phyloP scores from a whole-genome alignment of 2,797 vertebrate species.

The Loriculus beryllinus region DNA sequence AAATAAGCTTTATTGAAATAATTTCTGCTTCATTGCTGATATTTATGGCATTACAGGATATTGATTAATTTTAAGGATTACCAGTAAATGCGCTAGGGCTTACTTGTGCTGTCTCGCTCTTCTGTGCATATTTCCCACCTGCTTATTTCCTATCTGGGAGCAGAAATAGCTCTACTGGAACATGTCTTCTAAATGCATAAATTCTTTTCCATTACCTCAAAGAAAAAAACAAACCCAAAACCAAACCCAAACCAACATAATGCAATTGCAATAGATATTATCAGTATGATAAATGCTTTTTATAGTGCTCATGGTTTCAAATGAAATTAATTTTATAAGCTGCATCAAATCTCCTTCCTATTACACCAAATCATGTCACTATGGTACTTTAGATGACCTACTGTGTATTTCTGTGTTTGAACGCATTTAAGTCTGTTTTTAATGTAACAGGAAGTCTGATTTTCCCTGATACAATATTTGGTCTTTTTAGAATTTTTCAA shows the following conservation, averaged over 20 bases:
- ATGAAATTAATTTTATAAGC: conserved; percentile 32
- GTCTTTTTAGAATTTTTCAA: neutral
- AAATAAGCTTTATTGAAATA: neutral
- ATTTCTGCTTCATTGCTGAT: neutral
- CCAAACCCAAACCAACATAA: neutral
- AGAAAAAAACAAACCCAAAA: neutral
- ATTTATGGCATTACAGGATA: neutral
- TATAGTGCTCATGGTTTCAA: neutral
- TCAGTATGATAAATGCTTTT: conserved; percentile 18
- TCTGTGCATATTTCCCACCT: neutral
- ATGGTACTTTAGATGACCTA: neutral
- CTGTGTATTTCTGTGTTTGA: neutral
- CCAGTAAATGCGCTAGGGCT: neutral
- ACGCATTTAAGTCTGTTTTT: neutral
- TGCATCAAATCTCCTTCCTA: conserved; percentile 23
- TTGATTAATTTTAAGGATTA: neutral
- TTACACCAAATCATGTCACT: conserved; percentile 8
- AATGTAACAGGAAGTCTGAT: neutral
- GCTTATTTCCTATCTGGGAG: neutral
- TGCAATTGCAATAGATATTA: neutral
- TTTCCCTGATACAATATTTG: neutral
- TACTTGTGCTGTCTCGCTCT: neutral
- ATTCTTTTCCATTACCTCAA: neutral
- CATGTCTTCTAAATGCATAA: neutral
- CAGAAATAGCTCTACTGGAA: neutral